Evolutionary conservation across 2,797 vertebrate genomes (phyloP), one percentile per base, ranked within the genome.

Genomic region (Falco novaeseelandiae): DNA sequence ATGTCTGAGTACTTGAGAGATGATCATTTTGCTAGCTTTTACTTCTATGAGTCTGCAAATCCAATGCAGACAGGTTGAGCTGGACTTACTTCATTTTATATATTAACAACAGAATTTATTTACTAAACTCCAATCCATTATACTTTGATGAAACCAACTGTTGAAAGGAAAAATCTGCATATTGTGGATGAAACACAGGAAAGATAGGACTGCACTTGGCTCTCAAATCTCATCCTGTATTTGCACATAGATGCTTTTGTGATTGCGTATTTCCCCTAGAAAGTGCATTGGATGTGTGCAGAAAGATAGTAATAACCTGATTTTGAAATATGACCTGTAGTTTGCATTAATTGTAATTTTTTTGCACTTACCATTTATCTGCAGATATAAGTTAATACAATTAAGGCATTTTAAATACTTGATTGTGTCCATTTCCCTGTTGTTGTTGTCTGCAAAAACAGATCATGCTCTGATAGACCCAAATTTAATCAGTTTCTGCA

Each of bases 41-140:
- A 54, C 15, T 84, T 91, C n/a, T 1, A 0, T 51, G 32, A 51
- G 29, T 59, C 57, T 86, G 62, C 66, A 91, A 44, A 89, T 66
- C 61, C 65, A 67, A 48, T n/a, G 78, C 25, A 80, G 36, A 54
- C 61, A 84, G 16, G 27, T 90, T 93, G 70, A 77, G 34, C 62
- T 94, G 51, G 52, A 74, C 44, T 91, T 83, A 15, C 17, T 86
- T 86, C 16, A 49, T 83, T 84, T 96, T 82, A 48, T 77, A 18
- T 13, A 84, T 70, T n/a, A 87, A 62, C 40, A 89, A 84, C 29
- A 87, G 49, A 90, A 85, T 93, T 94, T 84, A 59, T 84, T 91
- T 94, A 73, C 63, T 67, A 73, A 91, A 49, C 22, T 73, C 70
- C 36, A 82, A n/a, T 67, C 38, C 36, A 17, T 87, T 95, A 72